Conservation (phyloP, 1,140 invertebrate genomes). For the Atopsyche davidsoni region DNA sequence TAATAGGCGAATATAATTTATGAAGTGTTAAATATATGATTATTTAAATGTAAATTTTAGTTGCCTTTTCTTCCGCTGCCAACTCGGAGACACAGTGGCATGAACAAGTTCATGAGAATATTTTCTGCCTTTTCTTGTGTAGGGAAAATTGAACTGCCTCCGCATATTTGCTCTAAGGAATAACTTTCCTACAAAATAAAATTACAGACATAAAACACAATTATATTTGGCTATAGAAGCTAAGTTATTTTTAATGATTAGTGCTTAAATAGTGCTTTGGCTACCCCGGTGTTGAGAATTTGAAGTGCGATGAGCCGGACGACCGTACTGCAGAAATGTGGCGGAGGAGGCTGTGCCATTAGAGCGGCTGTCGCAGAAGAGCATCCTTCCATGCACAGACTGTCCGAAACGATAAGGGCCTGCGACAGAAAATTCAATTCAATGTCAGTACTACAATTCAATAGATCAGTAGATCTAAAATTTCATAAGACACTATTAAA, state of each 20-base stretch:
- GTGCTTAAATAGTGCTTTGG: conserved; percentile 2
- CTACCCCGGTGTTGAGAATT: conserved; percentile 81
- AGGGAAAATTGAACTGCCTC: conserved; percentile 79
- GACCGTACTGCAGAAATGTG: conserved; percentile 93
- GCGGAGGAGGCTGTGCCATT: conserved; percentile 82
- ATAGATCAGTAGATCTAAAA: too few relatives aligned
- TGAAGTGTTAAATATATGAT: too few relatives aligned
- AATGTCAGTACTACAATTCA: too few relatives aligned
- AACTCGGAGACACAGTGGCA: conserved; percentile 91
- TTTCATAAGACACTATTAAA: too few relatives aligned
- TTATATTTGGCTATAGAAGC: background rate
- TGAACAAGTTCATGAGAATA: conserved; percentile 90
- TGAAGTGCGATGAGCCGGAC: conserved; percentile 90
- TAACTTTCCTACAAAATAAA: conserved; percentile 73
- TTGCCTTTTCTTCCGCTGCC: conserved; percentile 86
- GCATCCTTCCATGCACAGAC: conserved; percentile 55
- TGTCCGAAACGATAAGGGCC: conserved; percentile 76
- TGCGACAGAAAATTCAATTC: too few relatives aligned
- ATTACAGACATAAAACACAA: conserved; percentile 21
- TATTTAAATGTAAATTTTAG: conserved; percentile 1
- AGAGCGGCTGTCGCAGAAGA: conserved; percentile 72
- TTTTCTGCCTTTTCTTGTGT: conserved; percentile 89
- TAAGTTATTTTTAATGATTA: background rate
- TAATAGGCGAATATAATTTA: too few relatives aligned
- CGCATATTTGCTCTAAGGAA: conserved; percentile 91